Evolutionary conservation across 2,888 invertebrate genomes (phyloP), one percentile per base, ranked within the genome.

Genomic region (Liopterus haemorrhoidalis): DNA sequence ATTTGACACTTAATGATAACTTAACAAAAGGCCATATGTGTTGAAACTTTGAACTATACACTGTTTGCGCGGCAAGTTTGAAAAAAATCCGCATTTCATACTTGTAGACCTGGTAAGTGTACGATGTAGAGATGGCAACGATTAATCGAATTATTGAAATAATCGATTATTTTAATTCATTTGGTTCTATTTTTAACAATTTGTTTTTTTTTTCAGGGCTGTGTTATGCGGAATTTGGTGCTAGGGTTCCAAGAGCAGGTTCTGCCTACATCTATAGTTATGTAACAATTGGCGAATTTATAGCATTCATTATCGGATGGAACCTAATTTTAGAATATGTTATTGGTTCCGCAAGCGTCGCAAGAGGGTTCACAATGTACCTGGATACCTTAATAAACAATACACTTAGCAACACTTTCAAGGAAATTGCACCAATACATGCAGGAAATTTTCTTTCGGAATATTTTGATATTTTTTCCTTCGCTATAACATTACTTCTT

Each of bases 231-330:
- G 93, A 93, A 68, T 92, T 92, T 63, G 92, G 90, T 1, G 86
- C 89, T 0, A 71, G 89, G 44, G 87, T 88, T 1, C 92, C 92
- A 0, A 82, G 82, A 58, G 90, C 91, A 0, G 92, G 93, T 5
- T 91, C 91, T 0, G 93, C 93, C 0, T 94, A 94, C 61, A 81
- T 92, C 14, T 94, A 94, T 73, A 91, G 89, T 62, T 94, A 93
- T 65, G 91, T 93, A 12, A 86, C 89, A 39, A 84, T 93, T 39
- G 93, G 93, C 1, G 93, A 94, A 70, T 83, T 93, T 59, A 78
- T 88, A 43, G 93, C 93, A 0, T 93, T 93, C 66, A 72, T 88
- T 25, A 91, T 93, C 57, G 93, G 93, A 27, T 94, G 94, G 94
- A 93, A 92, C 66, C 77, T 94, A 38, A 87, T 93, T 55, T 70